Evolutionary conservation across 1,140 invertebrate genomes (phyloP).

Genomic region (Mizuhopecten yessoensis): DNA sequence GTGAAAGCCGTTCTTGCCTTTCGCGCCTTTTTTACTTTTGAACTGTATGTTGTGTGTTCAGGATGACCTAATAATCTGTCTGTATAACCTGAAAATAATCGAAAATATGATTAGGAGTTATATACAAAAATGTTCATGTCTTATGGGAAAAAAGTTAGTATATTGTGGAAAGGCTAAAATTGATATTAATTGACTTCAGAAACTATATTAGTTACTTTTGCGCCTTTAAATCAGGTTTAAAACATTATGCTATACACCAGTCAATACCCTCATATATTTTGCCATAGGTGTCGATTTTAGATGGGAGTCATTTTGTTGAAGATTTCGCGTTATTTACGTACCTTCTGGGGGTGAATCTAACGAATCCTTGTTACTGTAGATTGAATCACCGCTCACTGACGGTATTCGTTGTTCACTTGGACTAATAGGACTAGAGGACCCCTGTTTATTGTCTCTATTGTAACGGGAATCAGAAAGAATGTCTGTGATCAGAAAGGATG

Average conservation of each 20-base stretch:
- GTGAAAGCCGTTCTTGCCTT: slow-evolving; percentile 99
- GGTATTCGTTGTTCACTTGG: not conserved
- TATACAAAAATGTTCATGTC: too few relatives aligned
- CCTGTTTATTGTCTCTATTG: not conserved
- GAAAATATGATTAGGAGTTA: too few relatives aligned
- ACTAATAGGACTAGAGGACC: not conserved
- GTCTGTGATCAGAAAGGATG: not conserved
- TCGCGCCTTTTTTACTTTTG: slow-evolving; percentile 92
- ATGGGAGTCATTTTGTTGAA: too few relatives aligned
- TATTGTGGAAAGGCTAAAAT: too few relatives aligned
- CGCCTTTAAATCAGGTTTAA: too few relatives aligned
- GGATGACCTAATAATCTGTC: not conserved
- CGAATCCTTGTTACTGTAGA: not conserved
- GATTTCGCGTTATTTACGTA: not conserved
- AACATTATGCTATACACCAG: too few relatives aligned
- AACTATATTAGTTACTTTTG: too few relatives aligned
- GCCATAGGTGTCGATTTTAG: too few relatives aligned
- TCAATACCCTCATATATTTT: too few relatives aligned
- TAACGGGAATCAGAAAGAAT: not conserved
- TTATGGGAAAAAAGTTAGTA: too few relatives aligned
- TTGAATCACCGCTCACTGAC: not conserved
- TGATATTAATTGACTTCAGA: too few relatives aligned
- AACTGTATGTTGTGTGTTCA: slow-evolving; percentile 24
- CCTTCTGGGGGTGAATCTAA: not conserved
- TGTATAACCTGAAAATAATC: not conserved